Evolutionary conservation across 2,797 vertebrate species (phyloP).

Genomic region (Rhinatrema bivittatum): DNA sequence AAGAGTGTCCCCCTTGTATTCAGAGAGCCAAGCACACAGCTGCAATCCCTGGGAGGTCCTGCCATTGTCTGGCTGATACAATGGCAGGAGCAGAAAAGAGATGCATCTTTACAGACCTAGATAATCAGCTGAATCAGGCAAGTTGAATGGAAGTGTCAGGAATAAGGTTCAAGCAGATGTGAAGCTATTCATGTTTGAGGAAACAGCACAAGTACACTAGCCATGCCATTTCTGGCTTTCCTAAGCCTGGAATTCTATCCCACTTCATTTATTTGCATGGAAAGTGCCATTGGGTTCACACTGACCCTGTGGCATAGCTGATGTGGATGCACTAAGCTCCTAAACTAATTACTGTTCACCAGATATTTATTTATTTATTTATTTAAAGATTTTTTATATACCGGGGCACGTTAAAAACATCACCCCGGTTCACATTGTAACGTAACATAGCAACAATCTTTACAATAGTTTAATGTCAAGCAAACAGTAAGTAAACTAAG

Average conservation of each 20-base stretch:
- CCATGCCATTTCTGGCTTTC: conserved; percentile 11
- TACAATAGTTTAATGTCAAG: too few species aligned
- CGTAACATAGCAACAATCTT: too few species aligned
- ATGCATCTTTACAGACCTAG: conserved; percentile 64
- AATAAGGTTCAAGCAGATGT: conserved; percentile 52
- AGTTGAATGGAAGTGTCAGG: conserved; percentile 58
- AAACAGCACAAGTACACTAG: conserved; percentile 28
- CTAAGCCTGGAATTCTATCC: conserved; percentile 11
- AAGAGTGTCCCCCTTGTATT: conserved; percentile 55
- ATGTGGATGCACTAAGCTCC: too few species aligned
- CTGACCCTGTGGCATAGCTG: conserved; percentile 8
- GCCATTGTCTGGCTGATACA: conserved; percentile 71
- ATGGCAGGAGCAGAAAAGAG: conserved; percentile 59
- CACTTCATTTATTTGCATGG: conserved; percentile 10
- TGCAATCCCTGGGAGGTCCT: conserved; percentile 82
- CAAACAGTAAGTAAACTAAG: too few species aligned
- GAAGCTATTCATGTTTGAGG: conserved; percentile 45
- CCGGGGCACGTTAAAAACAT: too few species aligned
- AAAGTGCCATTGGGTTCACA: conserved; percentile 8
- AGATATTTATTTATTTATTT: too few species aligned
- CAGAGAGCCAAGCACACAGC: conserved; percentile 73
- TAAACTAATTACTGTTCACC: too few species aligned
- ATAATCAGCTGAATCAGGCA: conserved; percentile 50
- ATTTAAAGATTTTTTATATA: too few species aligned
- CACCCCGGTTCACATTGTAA: too few species aligned